Base-by-base conservation (phyloP, 2,888 invertebrate species). In the Aphidoletes aphidimyza region DNA sequence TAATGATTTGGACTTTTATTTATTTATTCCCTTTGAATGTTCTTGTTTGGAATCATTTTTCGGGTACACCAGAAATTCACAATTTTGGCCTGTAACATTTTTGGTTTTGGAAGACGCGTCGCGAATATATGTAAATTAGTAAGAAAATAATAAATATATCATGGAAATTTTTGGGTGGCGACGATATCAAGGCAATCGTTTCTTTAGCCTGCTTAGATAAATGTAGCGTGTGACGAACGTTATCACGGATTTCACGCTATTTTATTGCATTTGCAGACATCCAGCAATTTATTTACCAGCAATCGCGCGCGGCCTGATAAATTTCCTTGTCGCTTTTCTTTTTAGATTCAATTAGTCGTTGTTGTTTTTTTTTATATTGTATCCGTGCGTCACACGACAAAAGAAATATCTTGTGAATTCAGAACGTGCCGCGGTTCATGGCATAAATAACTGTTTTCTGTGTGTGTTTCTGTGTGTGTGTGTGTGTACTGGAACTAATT, bases 1-100 rank as follows among this genome's bases (percentile, higher is more conserved):
- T 83, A 83, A 83, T 49, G 84, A 84, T 84, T 84, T 84, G 47
- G 45, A 36, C 39, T 39, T 22, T 54, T 54, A n/a, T 54, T 54
- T 47, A 47, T 47, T 11, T 47, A 11, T 11, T 54, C 22, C 9
- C n/a, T 81, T 81, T 37, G 6, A 6, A 26, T 14, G 37, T 37
- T 37, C n/a, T n/a, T 8, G 37, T 81, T 81, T 37, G 30, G 37
- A 47, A 54, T 37, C n/a, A 81, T 81, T 81, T 22, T 81, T n/a
- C 45, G 45, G 45, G 8, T 45, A 14, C n/a, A n/a, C n/a, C n/a
- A 42, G 42, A 42, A 6, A 42, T 42, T 42, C 42, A 9, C 42
- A 42, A 42, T 54, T 54, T 54, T 6, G 54, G 9, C 19, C 5
- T 54, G 17, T 3, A 6, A 54, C 6, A 19, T 42, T 6, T 42